A percentile compares a stretch with the other conserved stretches of the same genome.
These are phyloP conservation scores for Patiria pectinifera DNA, from an alignment of 53 echinoderm and acorn worm species.

Conservation along the genomic window DNA sequence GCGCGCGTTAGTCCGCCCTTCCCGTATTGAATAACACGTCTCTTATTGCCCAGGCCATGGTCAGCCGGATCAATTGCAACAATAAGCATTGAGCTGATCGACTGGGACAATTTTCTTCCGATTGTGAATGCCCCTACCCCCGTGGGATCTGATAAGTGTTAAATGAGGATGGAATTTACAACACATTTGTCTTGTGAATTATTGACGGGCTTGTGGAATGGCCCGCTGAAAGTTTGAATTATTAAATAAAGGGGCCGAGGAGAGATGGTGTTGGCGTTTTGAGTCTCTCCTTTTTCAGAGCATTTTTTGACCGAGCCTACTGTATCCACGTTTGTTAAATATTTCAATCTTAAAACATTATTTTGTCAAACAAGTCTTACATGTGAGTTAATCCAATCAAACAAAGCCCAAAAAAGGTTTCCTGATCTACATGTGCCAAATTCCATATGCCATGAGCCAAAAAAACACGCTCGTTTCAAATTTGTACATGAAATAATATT, in stretches of 20 bases:
- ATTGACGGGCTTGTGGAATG: not conserved
- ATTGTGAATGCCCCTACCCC: not conserved
- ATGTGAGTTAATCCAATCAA: too few relatives aligned
- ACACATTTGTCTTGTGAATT: slow-evolving; percentile 28
- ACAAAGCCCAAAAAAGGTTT: too few relatives aligned
- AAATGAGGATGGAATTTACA: slow-evolving; percentile 22
- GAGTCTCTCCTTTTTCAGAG: not conserved
- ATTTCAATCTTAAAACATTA: not conserved
- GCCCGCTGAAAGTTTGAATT: not conserved
- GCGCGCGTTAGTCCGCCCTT: too few relatives aligned
- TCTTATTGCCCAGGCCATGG: slow-evolving; percentile 31
- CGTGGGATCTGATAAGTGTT: not conserved
- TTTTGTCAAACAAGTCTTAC: too few relatives aligned
- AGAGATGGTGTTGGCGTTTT: not conserved
- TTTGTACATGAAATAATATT: too few relatives aligned
- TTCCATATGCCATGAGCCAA: too few relatives aligned
- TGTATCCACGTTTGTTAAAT: not conserved
- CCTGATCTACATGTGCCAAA: too few relatives aligned
- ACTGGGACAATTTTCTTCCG: not conserved
- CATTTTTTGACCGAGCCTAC: not conserved
- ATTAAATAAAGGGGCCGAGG: not conserved
- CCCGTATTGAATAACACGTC: not conserved
- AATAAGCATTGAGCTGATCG: not conserved
- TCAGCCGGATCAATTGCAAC: slow-evolving; percentile 38
- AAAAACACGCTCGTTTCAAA: too few relatives aligned